phyloP scores from a whole-genome alignment of 2,888 invertebrate genomes.

The Polydrusus pterygomalis region DNA sequence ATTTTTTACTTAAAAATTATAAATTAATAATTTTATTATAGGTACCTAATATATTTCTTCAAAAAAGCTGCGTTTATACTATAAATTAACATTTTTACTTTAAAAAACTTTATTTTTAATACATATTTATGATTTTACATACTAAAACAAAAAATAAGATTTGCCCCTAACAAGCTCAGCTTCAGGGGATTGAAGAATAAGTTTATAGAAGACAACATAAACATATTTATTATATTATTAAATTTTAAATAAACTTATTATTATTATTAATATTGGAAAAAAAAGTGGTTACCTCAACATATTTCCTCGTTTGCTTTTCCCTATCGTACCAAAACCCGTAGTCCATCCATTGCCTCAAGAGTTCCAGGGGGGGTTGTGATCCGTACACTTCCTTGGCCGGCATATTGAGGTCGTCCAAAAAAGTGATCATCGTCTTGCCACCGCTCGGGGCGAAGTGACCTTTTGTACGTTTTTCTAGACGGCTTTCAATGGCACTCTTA shows the following conservation, averaged over 20 bases:
- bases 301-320: conserved; percentile 84
- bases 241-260: no score
- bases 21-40: no score
- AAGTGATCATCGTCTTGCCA: conserved; percentile 88
- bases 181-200: not conserved
- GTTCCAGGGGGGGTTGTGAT: conserved; percentile 91
- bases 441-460: conserved; percentile 87
- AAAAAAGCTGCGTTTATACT: no score
- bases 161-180: no score
- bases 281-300: conserved; percentile 86
- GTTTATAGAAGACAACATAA: not conserved
- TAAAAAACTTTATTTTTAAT: no score
- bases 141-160: no score
- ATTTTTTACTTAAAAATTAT: no score
- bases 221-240: no score
- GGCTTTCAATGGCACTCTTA: conserved; percentile 81
- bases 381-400: conserved; percentile 92
- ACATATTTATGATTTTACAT: no score
- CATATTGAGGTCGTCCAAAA: conserved; percentile 96
- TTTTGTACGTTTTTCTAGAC: conserved; percentile 92
- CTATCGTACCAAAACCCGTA: conserved; percentile 94
- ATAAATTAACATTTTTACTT: no score
- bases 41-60: no score
- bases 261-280: no score
- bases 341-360: conserved; percentile 89